Evolutionary conservation across 1,140 invertebrate genomes (phyloP), one percentile per base, ranked within the genome.

Genomic region (Pararge aegeria): DNA sequence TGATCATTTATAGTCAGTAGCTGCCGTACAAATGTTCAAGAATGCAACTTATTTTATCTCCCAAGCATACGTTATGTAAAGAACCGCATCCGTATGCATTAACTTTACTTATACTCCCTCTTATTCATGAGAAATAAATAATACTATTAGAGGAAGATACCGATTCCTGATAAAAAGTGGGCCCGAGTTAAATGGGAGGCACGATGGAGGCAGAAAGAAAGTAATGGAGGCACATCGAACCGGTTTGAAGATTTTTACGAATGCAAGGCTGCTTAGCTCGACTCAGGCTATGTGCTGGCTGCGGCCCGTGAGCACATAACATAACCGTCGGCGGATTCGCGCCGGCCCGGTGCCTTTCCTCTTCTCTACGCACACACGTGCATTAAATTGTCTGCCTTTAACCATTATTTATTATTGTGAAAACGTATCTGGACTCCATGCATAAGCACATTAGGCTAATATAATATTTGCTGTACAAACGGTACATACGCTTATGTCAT

Each of bases 101-200:
- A 79, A 81, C 81, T 84, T 87, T 78, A 83, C 78, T 78, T 85
- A 84, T 83, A 84, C 83, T 83, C 76, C 73, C 69, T 73, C 75
- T 89, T 89, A 88, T 89, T 89, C 85, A 89, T 88, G 85, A 87
- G 79, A 83, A 86, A 89, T 89, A 89, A 89, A 89, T 89, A 87
- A 89, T 89, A 87, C 83, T 87, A 89, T 85, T 87, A 89, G 83
- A 83, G 73, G 75, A 81, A 89, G 87, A 89, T 89, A 87, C 84
- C 79, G 84, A 89, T 89, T 87, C 67, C 82, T 80, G 87, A 89
- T 89, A 89, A 89, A 89, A 89, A 89, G 84, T 87, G 83, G 85
- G 80, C 79, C 79, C 80, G 80, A 82, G 84, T 86, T 87, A 86
- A 89, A 87, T 87, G 84, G 87, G 83, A 87, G 87, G 82, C 82